These are phyloP conservation scores for Urocyon cinereoargenteus DNA, from an alignment of 2,797 vertebrate species.

Conservation along the genomic window DNA sequence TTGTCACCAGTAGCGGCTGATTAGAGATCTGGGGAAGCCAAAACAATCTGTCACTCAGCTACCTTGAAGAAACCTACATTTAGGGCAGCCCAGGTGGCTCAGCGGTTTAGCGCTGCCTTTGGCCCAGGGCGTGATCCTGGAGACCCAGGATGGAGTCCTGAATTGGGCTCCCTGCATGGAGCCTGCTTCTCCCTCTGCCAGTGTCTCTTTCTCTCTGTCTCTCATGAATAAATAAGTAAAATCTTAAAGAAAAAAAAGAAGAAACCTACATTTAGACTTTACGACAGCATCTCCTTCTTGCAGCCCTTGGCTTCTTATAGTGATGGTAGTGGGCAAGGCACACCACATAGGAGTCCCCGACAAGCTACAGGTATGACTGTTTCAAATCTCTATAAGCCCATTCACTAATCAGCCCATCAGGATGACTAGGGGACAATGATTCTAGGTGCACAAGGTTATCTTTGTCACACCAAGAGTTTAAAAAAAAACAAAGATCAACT, in stretches of 20 bases:
- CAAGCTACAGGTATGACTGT: background rate
- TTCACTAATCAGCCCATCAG: background rate
- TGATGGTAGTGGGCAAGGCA: background rate
- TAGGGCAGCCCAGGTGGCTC: background rate
- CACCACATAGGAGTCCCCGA: background rate
- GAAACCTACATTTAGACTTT: background rate
- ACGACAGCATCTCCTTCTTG: background rate
- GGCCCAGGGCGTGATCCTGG: too few relatives aligned
- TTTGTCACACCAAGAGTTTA: background rate
- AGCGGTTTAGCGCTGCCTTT: too few relatives aligned
- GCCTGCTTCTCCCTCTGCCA: too few relatives aligned
- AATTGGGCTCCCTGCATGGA: too few relatives aligned
- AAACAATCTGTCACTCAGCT: slow-evolving; percentile 22
- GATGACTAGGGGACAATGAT: background rate
- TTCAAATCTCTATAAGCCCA: background rate
- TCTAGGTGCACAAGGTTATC: background rate
- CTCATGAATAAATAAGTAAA: too few relatives aligned
- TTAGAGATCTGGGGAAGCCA: background rate
- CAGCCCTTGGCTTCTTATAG: background rate
- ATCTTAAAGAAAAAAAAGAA: background rate
- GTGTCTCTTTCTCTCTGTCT: too few relatives aligned
- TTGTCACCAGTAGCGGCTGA: background rate
- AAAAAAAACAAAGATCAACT: background rate
- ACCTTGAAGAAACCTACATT: background rate
- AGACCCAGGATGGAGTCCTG: too few relatives aligned